phyloP scores from a whole-genome alignment of 2,888 invertebrate species.

The Cryptus armator region DNA sequence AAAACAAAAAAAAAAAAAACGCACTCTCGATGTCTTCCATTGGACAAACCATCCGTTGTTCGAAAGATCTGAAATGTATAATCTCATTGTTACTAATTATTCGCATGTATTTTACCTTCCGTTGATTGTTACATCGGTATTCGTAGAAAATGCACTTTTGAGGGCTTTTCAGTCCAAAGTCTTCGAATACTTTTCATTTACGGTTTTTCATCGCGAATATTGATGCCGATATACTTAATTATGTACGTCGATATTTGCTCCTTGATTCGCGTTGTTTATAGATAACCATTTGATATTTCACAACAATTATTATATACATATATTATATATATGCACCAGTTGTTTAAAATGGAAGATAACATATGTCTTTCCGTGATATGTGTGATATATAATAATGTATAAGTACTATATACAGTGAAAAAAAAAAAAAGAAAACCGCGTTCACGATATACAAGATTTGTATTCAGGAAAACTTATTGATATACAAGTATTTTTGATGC shows the following conservation, averaged over 20 bases:
- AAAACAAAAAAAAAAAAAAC: slow-evolving; percentile 6
- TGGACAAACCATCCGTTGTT: slow-evolving; percentile 50
- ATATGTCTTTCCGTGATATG: slow-evolving; percentile 51
- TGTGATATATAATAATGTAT: slow-evolving; percentile 54
- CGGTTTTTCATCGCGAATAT: not conserved
- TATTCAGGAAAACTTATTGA: slow-evolving; percentile 49
- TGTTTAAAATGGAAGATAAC: slow-evolving; percentile 51
- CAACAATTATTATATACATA: slow-evolving; percentile 9
- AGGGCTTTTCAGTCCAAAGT: not conserved
- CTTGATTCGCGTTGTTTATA: not conserved
- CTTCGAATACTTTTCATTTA: not conserved
- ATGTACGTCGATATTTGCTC: slow-evolving; percentile 8
- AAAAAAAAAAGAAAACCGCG: slow-evolving; percentile 10
- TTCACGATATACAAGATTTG: slow-evolving; percentile 37
- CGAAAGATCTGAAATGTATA: slow-evolving; percentile 46
- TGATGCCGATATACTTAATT: not conserved
- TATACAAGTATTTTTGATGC: slow-evolving; percentile 62
- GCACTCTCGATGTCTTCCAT: slow-evolving; percentile 57
- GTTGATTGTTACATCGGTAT: slow-evolving; percentile 7
- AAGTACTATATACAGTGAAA: slow-evolving; percentile 34
- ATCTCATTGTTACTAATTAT: slow-evolving; percentile 35
- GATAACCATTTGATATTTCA: slow-evolving; percentile 30
- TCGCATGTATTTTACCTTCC: not conserved
- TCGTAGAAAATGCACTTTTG: not conserved
- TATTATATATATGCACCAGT: slow-evolving; percentile 28